These are phyloP conservation scores for Phainopepla nitens DNA, from an alignment of 2,113 vertebrate genomes.

Conservation along the genomic window DNA sequence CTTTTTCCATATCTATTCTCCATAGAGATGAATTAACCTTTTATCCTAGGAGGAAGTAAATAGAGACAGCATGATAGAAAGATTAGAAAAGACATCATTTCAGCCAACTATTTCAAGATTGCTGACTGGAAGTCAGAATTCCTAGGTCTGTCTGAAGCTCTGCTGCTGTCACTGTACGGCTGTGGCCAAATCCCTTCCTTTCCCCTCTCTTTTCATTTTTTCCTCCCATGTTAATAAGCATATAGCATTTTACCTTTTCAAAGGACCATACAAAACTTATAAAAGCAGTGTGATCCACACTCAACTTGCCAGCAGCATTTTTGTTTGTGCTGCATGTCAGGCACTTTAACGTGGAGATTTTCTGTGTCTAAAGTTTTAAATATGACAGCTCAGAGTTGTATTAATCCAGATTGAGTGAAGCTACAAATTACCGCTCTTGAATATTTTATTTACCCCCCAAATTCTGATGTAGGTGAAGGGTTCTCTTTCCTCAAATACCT, in stretches of 20 bases:
- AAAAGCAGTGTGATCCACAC: not conserved
- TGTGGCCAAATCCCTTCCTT: not conserved
- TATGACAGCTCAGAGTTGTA: not conserved
- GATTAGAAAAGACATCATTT: not conserved
- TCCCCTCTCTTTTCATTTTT: not conserved
- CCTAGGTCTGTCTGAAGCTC: not conserved
- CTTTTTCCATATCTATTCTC: not conserved
- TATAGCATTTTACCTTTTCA: not conserved
- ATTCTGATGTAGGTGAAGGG: not conserved
- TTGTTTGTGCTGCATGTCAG: not conserved
- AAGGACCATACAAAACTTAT: not conserved
- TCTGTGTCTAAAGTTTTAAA: not conserved
- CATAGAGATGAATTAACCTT: slow-evolving; percentile 14
- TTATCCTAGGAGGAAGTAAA: slow-evolving; percentile 8
- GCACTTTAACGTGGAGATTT: not conserved
- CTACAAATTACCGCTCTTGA: not conserved
- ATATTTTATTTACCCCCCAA: not conserved
- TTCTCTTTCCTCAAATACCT: not conserved
- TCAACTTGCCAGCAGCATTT: not conserved
- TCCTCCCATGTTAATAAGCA: not conserved
- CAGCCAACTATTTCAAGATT: not conserved
- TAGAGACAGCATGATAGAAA: not conserved
- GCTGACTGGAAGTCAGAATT: not conserved
- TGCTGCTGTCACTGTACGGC: not conserved
- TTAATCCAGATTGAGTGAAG: not conserved